A percentile compares a stretch with the other conserved stretches of the same genome.
Conservation (phyloP, 2,797 vertebrate genomes). For the Helicolenus hilgendorfi region DNA sequence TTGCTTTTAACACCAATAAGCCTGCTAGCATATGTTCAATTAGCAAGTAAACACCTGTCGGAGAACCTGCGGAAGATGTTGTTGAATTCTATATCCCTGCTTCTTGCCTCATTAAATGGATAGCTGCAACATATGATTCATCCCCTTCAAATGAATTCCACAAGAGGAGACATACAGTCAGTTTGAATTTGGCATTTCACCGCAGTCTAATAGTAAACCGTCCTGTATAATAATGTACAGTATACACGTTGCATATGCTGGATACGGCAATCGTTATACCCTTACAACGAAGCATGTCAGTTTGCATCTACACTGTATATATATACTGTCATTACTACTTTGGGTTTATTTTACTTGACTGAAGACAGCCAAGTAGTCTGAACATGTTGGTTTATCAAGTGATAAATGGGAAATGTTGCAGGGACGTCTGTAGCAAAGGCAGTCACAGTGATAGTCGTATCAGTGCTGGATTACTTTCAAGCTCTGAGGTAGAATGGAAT, state of each 20-base stretch:
- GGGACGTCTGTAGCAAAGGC: not conserved
- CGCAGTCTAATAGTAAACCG: not conserved
- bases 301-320: not conserved
- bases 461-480: constrained; percentile 18
- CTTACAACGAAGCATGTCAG: constrained; percentile 12
- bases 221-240: constrained; percentile 11
- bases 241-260: not conserved
- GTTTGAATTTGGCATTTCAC: not conserved
- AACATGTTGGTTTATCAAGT: constrained; percentile 8
- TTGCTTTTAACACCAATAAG: constrained; percentile 49
- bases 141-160: not conserved
- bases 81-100: constrained; percentile 27
- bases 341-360: constrained; percentile 10
- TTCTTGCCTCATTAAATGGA: constrained; percentile 49
- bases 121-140: not conserved
- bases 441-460: constrained; percentile 2
- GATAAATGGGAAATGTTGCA: constrained; percentile 6
- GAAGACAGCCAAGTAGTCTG: not conserved
- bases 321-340: constrained; percentile 4
- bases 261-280: not conserved
- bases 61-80: constrained; percentile 20
- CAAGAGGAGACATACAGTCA: not conserved
- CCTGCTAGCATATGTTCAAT: constrained; percentile 43
- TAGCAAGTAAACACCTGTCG: constrained; percentile 49
- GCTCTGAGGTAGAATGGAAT: constrained; percentile 14